Percentiles rank a stretch among this genome's conserved stretches.
Conservation (phyloP, 2,888 invertebrate species). For the Rugalucina vietnamica region DNA sequence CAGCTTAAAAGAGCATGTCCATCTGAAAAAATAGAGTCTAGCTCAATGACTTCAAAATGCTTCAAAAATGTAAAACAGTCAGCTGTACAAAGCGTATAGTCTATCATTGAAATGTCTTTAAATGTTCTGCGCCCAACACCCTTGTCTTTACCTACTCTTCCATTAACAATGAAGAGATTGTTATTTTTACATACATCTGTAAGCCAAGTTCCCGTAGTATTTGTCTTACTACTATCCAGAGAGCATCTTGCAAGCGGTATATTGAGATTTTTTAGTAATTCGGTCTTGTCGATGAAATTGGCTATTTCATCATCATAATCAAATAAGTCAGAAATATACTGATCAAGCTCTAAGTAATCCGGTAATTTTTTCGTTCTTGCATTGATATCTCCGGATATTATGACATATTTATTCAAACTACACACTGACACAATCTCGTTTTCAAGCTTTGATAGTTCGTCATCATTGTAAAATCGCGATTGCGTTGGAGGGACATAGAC, state of each 20-base stretch:
- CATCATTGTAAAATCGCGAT: neutral
- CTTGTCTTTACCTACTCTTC: constrained; percentile 9
- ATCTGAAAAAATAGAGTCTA: constrained; percentile 21
- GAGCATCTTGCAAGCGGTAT: neutral
- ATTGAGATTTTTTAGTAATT: neutral
- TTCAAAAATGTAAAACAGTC: neutral
- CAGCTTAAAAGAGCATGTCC: constrained; percentile 18
- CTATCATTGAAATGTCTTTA: constrained; percentile 20
- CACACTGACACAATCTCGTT: neutral
- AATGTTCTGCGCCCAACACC: constrained; percentile 19
- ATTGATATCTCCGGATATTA: neutral
- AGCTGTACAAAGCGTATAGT: constrained; percentile 8
- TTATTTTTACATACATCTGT: neutral
- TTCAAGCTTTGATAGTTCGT: neutral
- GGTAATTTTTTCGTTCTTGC: neutral
- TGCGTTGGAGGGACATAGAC: neutral
- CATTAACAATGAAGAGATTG: constrained; percentile 28
- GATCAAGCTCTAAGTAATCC: neutral
- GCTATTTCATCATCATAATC: neutral
- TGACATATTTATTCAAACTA: neutral
- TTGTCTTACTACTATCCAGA: neutral
- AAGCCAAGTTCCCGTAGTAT: neutral
- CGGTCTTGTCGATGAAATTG: neutral
- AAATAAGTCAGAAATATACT: neutral
- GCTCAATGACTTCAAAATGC: constrained; percentile 23